Conservation (phyloP, 1,140 invertebrate species). For the Aporrectodea caliginosa region DNA sequence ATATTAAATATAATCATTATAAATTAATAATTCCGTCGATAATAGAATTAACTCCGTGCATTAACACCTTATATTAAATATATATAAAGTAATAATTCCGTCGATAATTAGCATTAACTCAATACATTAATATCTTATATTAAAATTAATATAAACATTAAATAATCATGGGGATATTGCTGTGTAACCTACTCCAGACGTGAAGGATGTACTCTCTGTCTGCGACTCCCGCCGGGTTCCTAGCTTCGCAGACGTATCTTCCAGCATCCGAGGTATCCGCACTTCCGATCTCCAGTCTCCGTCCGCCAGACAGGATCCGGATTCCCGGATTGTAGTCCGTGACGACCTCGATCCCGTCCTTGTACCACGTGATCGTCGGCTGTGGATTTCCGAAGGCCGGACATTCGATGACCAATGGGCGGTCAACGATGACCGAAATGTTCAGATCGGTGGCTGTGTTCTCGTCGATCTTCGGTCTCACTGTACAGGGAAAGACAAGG, state of each 20-base stretch:
- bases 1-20: too few species aligned
- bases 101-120: too few species aligned
- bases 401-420: conserved; percentile 55
- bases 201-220: conserved; percentile 56
- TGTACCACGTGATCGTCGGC: conserved; percentile 57
- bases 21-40: too few species aligned
- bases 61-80: too few species aligned
- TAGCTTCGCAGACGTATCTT: conserved; percentile 58
- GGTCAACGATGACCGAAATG: conserved; percentile 52
- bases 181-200: conserved; percentile 58
- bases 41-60: too few species aligned
- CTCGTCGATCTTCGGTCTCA: conserved; percentile 7
- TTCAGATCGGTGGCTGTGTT: conserved; percentile 39
- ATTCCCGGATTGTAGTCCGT: conserved; percentile 23
- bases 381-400: conserved; percentile 55
- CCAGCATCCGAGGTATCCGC: conserved; percentile 44
- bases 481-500: background rate
- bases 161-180: too few species aligned
- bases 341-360: conserved; percentile 37
- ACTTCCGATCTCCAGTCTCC: conserved; percentile 48
- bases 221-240: conserved; percentile 58
- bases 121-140: too few species aligned
- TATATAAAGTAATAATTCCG: too few species aligned
- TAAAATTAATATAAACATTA: too few species aligned
- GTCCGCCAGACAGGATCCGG: conserved; percentile 37